Percentiles rank a stretch among this genome's conserved stretches.
Conservation (phyloP, 2,797 vertebrate genomes). For the Alca torda region DNA sequence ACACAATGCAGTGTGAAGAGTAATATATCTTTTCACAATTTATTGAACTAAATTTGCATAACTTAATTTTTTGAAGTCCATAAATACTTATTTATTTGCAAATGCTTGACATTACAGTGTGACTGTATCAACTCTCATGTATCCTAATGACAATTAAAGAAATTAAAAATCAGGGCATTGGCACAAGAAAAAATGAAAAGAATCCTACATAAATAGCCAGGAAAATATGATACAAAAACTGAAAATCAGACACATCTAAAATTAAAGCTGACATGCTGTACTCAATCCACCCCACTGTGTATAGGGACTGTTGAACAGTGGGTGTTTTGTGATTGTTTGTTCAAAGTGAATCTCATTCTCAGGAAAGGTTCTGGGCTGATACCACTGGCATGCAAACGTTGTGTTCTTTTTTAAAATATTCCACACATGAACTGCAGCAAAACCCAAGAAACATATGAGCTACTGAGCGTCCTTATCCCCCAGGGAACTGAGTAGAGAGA, state of each 20-base stretch:
- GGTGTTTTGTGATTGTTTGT: not conserved
- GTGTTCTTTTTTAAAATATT: not conserved
- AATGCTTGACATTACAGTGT: not conserved
- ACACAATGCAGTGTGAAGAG: not conserved
- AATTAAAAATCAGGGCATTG: not conserved
- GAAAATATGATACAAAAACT: not conserved
- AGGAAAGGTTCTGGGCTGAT: not conserved
- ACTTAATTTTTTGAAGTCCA: not conserved
- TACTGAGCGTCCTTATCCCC: not conserved
- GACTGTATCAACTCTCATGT: not conserved
- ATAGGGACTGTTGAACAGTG: not conserved
- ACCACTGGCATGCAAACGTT: not conserved
- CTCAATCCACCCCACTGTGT: not conserved
- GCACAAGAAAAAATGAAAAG: not conserved
- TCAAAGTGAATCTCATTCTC: not conserved
- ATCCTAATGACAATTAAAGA: not conserved
- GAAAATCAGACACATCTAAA: not conserved
- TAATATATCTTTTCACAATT: not conserved
- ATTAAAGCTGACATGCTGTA: not conserved
- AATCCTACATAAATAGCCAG: not conserved
- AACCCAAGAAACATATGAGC: not conserved
- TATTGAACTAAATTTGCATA: not conserved
- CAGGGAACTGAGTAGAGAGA: not conserved
- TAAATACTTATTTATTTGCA: constrained; percentile 31
- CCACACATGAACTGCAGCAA: not conserved